Conservation (phyloP, 2,888 invertebrate species). For the Neuroscelio doddi region DNA sequence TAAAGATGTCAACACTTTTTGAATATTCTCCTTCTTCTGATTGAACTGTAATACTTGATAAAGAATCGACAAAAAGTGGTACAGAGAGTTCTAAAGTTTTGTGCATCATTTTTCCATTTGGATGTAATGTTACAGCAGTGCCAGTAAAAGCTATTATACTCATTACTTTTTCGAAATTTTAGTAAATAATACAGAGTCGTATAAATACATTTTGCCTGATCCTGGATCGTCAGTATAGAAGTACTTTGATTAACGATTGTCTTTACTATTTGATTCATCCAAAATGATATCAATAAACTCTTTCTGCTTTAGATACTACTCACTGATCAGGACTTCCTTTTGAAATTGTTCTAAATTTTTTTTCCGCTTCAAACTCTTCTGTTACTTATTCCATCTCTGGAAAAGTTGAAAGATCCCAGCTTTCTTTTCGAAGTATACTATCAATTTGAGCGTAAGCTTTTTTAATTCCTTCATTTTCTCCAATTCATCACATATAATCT, state of each 20-base stretch:
- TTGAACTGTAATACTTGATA: constrained; percentile 18
- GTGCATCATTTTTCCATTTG: not conserved
- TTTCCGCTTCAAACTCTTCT: not conserved
- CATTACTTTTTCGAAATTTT: not conserved
- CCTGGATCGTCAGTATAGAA: not conserved
- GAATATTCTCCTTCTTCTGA: constrained; percentile 16
- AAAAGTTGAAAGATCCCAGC: constrained; percentile 12
- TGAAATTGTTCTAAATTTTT: not conserved
- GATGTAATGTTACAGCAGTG: not conserved
- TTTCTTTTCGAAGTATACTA: constrained; percentile 8
- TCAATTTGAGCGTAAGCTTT: constrained; percentile 7
- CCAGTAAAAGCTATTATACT: not conserved
- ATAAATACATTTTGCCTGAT: not conserved
- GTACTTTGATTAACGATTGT: too few species aligned
- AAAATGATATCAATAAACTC: constrained; percentile 6
- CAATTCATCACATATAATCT: not conserved
- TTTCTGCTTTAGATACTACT: constrained; percentile 9
- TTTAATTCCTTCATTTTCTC: not conserved
- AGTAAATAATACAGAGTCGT: not conserved
- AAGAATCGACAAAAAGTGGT: constrained; percentile 23
- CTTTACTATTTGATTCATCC: not conserved
- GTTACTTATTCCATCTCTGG: constrained; percentile 29
- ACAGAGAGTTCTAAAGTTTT: constrained; percentile 26
- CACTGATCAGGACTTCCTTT: not conserved
- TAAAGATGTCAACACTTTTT: constrained; percentile 20